A percentile compares a stretch with the other conserved stretches of the same genome.
phyloP scores from a whole-genome alignment of 2,797 vertebrate species.

The Harpagifer antarcticus region DNA sequence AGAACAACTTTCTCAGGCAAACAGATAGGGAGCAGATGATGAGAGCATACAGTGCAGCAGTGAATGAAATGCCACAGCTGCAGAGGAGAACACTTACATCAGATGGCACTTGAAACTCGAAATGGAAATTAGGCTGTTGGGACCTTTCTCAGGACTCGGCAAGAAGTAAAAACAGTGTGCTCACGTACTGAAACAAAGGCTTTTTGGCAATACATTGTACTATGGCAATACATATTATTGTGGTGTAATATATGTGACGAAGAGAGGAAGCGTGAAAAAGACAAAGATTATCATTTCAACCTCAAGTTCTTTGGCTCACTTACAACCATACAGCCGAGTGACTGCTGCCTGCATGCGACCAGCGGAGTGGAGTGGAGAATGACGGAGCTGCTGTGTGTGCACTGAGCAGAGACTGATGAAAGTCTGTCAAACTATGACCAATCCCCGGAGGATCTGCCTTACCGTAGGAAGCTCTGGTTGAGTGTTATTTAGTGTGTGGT shows the following conservation, averaged over 20 bases:
- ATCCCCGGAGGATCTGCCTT: constrained; percentile 16
- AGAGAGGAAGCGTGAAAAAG: constrained; percentile 14
- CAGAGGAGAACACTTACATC: constrained; percentile 54
- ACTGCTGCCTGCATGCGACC: constrained; percentile 50
- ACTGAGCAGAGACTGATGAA: constrained; percentile 27
- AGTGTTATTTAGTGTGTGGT: constrained; percentile 26
- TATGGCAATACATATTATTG: constrained; percentile 55
- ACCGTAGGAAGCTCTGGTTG: constrained; percentile 20
- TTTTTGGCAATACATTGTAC: constrained; percentile 69
- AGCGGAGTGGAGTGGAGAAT: constrained; percentile 28
- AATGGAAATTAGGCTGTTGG: constrained; percentile 23
- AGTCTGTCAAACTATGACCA: constrained; percentile 14
- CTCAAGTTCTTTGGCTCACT: constrained; percentile 75
- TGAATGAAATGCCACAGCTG: constrained; percentile 54
- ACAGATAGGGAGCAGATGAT: constrained; percentile 44
- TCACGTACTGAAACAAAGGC: constrained; percentile 59
- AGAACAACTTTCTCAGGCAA: constrained; percentile 36
- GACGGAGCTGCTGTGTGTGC: constrained; percentile 40
- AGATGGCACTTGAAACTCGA: constrained; percentile 59
- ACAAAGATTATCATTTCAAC: constrained; percentile 45
- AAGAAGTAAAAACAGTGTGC: constrained; percentile 45
- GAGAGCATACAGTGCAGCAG: constrained; percentile 33
- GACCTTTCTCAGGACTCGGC: constrained; percentile 46
- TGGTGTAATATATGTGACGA: constrained; percentile 51
- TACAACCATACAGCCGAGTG: constrained; percentile 53